Evolutionary conservation across 2,113 vertebrate species (phyloP).

Genomic region (Shinisaurus crocodilurus): DNA sequence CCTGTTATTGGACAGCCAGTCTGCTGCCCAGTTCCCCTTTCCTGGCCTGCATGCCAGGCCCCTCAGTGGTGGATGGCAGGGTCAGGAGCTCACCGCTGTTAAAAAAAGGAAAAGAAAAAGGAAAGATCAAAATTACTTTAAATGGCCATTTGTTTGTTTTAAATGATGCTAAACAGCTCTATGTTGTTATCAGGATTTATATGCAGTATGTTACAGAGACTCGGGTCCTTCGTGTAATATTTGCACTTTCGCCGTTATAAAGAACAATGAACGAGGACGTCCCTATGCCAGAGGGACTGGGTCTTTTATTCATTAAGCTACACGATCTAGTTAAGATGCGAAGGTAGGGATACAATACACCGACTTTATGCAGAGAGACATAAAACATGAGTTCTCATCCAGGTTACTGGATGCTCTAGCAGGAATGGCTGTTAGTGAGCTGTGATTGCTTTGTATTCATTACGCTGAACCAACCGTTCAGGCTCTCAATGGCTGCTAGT

Average conservation of each 20-base stretch:
- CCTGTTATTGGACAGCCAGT: too few species aligned
- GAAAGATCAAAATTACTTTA: constrained; percentile 66
- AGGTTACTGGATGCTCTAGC: constrained; percentile 49
- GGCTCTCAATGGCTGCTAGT: too few species aligned
- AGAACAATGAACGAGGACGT: constrained; percentile 77
- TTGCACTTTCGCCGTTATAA: constrained; percentile 86
- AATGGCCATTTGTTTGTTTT: constrained; percentile 73
- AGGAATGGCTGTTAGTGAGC: constrained; percentile 29
- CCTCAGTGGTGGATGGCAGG: too few species aligned
- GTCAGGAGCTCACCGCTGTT: too few species aligned
- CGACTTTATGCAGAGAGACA: constrained; percentile 36
- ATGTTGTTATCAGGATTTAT: constrained; percentile 82
- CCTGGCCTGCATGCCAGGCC: too few species aligned
- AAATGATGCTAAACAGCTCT: constrained; percentile 88
- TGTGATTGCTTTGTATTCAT: constrained; percentile 36
- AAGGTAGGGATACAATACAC: constrained; percentile 32
- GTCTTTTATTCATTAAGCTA: constrained; percentile 63
- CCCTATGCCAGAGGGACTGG: constrained; percentile 66
- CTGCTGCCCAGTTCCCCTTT: constrained; percentile 43
- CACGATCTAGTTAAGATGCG: constrained; percentile 36
- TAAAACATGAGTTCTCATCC: constrained; percentile 32
- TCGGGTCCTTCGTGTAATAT: constrained; percentile 70
- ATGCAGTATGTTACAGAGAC: constrained; percentile 73
- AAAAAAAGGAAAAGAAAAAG: constrained; percentile 47
- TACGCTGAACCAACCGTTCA: neutral